A percentile compares a stretch with the other conserved stretches of the same genome.
phyloP scores from a whole-genome alignment of 23 tunicate genomes.

The Oikopleura albicans region DNA sequence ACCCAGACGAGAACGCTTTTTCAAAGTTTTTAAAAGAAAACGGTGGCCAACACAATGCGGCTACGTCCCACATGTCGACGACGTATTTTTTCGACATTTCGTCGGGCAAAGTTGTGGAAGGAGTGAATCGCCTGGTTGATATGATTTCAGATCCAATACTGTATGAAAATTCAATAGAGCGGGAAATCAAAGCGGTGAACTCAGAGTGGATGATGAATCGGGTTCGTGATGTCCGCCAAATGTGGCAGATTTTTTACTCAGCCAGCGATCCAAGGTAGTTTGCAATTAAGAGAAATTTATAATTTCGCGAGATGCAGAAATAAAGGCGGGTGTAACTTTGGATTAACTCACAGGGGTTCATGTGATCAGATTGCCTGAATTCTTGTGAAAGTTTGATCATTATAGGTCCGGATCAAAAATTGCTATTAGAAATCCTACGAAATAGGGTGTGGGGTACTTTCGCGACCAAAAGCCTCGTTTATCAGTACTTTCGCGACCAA shows the following conservation, averaged over 20 bases:
- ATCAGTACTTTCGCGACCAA: too few species aligned
- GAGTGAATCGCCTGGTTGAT: neutral
- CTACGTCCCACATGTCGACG: neutral
- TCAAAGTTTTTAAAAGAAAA: neutral
- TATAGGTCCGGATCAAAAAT: too few species aligned
- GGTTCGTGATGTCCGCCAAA: neutral
- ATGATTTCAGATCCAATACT: neutral
- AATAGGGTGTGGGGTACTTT: too few species aligned
- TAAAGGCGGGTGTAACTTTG: too few species aligned
- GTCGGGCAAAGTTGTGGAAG: neutral
- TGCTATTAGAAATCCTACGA: too few species aligned
- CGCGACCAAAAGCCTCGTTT: too few species aligned
- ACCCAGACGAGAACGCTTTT: neutral
- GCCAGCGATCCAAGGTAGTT: neutral
- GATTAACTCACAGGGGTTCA: too few species aligned
- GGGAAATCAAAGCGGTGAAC: neutral
- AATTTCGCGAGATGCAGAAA: too few species aligned
- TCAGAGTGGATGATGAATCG: neutral
- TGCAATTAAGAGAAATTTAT: too few species aligned
- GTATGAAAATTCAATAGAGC: neutral
- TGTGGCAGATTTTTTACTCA: neutral
- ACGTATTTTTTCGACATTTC: neutral
- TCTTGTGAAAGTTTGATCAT: too few species aligned
- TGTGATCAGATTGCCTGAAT: too few species aligned
- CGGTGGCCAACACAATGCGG: slow-evolving; percentile 8